Base-by-base conservation (phyloP, 2,888 invertebrate genomes). In the Thereva unica region DNA sequence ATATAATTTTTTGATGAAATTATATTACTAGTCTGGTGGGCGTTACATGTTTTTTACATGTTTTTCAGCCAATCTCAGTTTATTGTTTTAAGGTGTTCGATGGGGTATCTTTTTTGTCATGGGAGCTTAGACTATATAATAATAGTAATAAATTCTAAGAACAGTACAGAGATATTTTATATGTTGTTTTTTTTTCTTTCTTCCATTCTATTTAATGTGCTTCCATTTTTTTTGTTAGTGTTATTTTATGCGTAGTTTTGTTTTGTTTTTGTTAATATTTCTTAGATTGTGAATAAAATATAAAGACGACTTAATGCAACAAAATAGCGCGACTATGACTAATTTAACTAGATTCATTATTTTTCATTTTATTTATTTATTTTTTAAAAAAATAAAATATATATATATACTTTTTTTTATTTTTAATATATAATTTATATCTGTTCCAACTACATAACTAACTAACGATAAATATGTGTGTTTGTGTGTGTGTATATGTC, bases 331-430 rank as follows among this genome's bases (percentile, higher is more conserved):
- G 50, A 63, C 52, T 52, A 63, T 35, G 38, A 42, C 52, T 63
- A 63, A 12, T 34, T 66, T 68, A 68, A 54, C 66, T 66, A 68
- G 66, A 68, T 68, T 66, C 66, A 68, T 59, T 65, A 68, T 59
- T 65, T 56, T 59, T 68, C 64, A 54, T 44, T 68, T 23, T 2
- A 23, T 23, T 23, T n/a, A n/a, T n/a, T n/a, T n/a, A n/a, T 42
- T 65, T 56, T 56, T 66, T 68, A 68, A 54, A 68, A 68, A 68
- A 68, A 68, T 68, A 68, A 68, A 68, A 68, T 67, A 55, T 59
- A 68, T 56, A 55, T 68, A 56, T 61, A 45, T 68, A 44, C 10
- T 40, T 23, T 23, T 23, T 23, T 23, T 23, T 42, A 56, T 55
- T 55, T 66, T 68, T 66, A 53, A 68, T 66, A 68, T 66, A 68